Evolutionary conservation across 2,113 vertebrate genomes (phyloP).

Genomic region (Nyctereutes procyonoides): DNA sequence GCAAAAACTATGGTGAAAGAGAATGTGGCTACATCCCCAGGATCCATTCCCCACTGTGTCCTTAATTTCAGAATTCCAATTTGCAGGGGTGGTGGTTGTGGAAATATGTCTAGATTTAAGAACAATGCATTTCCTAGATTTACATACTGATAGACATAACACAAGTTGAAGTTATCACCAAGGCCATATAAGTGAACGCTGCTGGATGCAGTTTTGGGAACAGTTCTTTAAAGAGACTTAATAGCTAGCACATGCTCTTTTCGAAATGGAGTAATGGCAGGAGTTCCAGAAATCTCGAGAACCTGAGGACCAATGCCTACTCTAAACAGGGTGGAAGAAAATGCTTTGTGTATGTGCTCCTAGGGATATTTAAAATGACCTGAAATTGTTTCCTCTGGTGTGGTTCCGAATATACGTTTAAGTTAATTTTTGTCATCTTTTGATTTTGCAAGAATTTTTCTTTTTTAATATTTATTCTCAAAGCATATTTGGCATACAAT

Average conservation of each 20-base stretch:
- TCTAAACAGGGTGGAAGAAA: neutral
- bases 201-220: neutral
- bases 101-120: neutral
- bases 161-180: neutral
- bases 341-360: neutral
- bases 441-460: constrained; percentile 8
- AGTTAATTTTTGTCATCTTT: neutral
- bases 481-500: neutral
- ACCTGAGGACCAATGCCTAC: neutral
- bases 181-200: neutral
- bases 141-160: neutral
- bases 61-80: neutral
- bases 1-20: neutral
- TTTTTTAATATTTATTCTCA: neutral
- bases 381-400: neutral
- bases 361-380: neutral
- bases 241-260: neutral
- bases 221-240: neutral
- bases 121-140: neutral
- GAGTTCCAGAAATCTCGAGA: neutral
- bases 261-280: neutral
- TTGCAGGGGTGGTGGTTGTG: neutral
- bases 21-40: neutral
- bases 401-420: neutral
- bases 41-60: neutral